These are phyloP conservation scores for Rhagonycha lutea DNA, from an alignment of 2,888 invertebrate species.

Conservation along the genomic window DNA sequence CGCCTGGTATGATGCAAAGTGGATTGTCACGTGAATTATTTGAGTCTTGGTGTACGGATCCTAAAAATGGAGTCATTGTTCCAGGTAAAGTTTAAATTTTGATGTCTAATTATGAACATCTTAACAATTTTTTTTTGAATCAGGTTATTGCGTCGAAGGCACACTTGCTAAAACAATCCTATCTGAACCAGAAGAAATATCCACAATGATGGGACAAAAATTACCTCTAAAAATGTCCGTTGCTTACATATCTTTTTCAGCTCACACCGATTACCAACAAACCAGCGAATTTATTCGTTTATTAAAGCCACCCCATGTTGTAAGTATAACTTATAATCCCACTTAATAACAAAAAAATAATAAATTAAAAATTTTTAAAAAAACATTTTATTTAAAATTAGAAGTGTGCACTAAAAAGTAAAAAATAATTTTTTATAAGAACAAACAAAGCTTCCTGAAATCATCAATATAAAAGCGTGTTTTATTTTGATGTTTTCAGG, in stretches of 20 bases:
- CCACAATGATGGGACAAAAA: constrained; percentile 93
- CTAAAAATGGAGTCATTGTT: constrained; percentile 97
- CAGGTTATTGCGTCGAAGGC: constrained; percentile 86
- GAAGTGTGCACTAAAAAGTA: no score
- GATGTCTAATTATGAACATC: background rate
- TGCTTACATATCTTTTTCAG: constrained; percentile 99
- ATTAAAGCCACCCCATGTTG: constrained; percentile 94
- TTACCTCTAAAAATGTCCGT: constrained; percentile 96
- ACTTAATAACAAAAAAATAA: no score
- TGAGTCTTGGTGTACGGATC: constrained; percentile 98
- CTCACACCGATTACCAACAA: constrained; percentile 97
- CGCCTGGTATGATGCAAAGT: constrained; percentile 99
- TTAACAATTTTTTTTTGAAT: background rate
- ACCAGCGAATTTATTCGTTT: constrained; percentile 96
- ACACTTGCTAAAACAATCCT: constrained; percentile 91
- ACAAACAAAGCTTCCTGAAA: no score
- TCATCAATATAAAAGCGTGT: no score
- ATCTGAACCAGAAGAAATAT: constrained; percentile 97
- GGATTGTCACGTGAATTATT: constrained; percentile 96
- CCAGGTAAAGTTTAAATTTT: constrained; percentile 69
- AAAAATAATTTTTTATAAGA: no score
- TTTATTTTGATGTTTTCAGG: no score
- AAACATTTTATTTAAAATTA: no score
- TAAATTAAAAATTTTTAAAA: no score
- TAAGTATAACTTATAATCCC: constrained; percentile 54